Evolutionary conservation across 2,113 vertebrate genomes (phyloP).

Genomic region (Micronycteris hirsuta): DNA sequence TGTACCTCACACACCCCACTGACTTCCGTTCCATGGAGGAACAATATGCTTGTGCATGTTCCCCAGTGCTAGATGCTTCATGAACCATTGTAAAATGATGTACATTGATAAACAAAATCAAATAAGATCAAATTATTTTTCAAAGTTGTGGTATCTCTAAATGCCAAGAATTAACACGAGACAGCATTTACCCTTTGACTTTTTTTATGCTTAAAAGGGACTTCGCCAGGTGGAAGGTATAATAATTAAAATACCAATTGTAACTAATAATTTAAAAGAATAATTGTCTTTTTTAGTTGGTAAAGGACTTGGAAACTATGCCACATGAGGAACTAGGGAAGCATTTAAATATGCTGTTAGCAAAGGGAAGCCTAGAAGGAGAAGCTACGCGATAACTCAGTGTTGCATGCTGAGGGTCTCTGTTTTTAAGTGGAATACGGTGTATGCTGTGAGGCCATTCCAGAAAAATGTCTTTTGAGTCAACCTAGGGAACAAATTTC

Average conservation of each 20-base stretch:
- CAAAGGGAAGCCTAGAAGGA: neutral
- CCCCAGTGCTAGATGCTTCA: neutral
- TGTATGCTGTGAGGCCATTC: neutral
- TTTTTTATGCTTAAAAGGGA: neutral
- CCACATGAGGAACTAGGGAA: neutral
- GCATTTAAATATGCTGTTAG: neutral
- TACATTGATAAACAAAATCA: neutral
- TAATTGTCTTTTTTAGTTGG: neutral
- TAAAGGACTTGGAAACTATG: neutral
- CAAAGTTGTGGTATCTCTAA: neutral
- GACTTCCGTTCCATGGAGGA: neutral
- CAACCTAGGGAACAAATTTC: neutral
- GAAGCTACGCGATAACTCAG: neutral
- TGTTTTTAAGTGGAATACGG: neutral
- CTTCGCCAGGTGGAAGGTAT: neutral
- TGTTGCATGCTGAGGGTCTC: neutral
- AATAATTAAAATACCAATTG: conserved; percentile 13
- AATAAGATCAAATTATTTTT: neutral
- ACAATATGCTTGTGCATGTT: neutral
- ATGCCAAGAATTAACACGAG: neutral
- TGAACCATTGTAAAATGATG: neutral
- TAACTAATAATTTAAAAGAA: neutral
- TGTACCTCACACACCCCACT: neutral
- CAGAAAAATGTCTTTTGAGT: neutral
- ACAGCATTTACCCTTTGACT: neutral